Percentiles rank a stretch among this genome's conserved stretches.
Conservation (phyloP, 2,113 vertebrate genomes). For the Opisthocomus hoazin region DNA sequence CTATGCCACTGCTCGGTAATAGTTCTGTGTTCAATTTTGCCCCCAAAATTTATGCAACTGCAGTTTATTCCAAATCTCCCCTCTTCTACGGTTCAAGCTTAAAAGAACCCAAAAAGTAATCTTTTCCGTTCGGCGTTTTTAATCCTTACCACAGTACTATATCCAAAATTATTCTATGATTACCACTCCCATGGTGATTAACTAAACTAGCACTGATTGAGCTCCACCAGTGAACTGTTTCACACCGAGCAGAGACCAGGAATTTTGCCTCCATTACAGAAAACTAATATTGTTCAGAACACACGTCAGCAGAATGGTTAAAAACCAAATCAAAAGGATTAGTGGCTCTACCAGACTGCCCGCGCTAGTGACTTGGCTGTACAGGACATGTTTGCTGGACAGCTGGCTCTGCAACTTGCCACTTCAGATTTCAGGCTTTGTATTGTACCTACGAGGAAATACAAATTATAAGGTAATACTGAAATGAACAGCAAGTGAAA, state of each 20-base stretch:
- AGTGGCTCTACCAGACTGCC: neutral
- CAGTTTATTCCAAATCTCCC: neutral
- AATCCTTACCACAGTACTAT: neutral
- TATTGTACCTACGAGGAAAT: neutral
- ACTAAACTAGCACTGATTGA: neutral
- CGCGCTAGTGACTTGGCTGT: accelerated
- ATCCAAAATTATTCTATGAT: neutral
- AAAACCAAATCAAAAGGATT: neutral
- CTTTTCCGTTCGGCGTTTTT: neutral
- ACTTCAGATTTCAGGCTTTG: neutral
- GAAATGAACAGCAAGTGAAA: neutral
- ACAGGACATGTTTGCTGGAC: neutral
- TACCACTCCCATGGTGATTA: neutral
- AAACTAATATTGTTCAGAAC: neutral
- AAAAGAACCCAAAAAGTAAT: neutral
- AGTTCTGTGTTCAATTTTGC: neutral
- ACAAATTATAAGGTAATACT: neutral
- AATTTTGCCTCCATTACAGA: neutral
- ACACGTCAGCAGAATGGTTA: neutral
- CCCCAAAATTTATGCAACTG: neutral
- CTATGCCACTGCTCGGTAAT: neutral
- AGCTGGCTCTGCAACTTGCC: neutral
- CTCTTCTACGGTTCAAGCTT: neutral
- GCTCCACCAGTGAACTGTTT: neutral
- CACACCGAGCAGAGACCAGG: neutral